Base-by-base conservation (phyloP, 1,140 invertebrate species). In the Eurosta solidaginis region DNA sequence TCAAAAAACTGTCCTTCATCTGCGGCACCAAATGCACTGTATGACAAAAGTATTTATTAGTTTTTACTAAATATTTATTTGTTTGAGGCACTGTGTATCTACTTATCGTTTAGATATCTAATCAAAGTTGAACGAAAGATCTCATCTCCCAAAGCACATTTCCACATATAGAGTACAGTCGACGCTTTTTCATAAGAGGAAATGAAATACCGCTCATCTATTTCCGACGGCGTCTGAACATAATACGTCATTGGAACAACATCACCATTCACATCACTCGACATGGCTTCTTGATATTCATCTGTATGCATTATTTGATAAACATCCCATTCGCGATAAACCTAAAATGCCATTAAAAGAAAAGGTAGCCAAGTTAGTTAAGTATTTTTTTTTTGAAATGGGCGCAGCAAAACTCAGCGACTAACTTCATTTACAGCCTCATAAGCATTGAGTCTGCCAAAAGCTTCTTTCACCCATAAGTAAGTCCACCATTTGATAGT, bases 111-210 rank as follows among this genome's bases (percentile, higher is more conserved):
- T 25, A 96, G 88, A 83, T 96, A 96, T 82, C 92, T 93, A 0
- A 92, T 92, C 1, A 97, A 89, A 44, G 95, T 96, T 52, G 90
- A 89, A 80, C 93, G 93, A 88, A 98, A 98, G 1, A 94, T 93
- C 22, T 92, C 87, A 27, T 93, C 92, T 0, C 95, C 95, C 0
- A 99, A 89, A 81, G 97, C 97, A 85, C 96, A 92, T 80, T 95
- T 92, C 94, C 98, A 96, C 97, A 98, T 99, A 74, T 96, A 90
- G 40, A 99, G 93, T 22, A 99, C 90, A n/a, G 88, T 89, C 68
- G 89, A 90, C 54, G 90, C 90, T 91, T 83, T 81, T 81, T 90
- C 90, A 84, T 97, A 97, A 1, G 94, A 93, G 22, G 96, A 94
- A 2, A 89, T 89, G 84, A 96, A 95, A 84, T 96, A 97, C 6